phyloP scores from a whole-genome alignment of 1,140 invertebrate species.

The Scaptomyza montana region DNA sequence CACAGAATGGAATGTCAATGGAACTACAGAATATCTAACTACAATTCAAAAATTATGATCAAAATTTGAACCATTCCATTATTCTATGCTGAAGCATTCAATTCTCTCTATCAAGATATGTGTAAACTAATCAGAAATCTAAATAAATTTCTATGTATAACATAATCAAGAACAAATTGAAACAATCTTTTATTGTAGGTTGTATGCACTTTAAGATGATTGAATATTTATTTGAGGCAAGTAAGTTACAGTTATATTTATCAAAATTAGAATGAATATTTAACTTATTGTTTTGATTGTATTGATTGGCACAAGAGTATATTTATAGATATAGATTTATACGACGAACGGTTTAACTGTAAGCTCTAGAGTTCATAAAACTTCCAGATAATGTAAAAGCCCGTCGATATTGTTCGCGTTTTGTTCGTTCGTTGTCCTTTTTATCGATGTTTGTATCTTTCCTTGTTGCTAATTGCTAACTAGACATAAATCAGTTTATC shows the following conservation, averaged over 20 bases:
- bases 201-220: conserved; percentile 7
- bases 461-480: not conserved
- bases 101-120: conserved; percentile 24
- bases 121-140: conserved; percentile 43
- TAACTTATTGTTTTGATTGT: conserved; percentile 20
- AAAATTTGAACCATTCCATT: not conserved
- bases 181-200: not conserved
- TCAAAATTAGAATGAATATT: not conserved
- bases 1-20: conserved; percentile 6
- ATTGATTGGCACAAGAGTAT: conserved; percentile 63
- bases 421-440: conserved; percentile 68
- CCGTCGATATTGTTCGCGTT: conserved; percentile 63
- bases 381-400: conserved; percentile 1
- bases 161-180: conserved; percentile 24
- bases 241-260: conserved; percentile 32
- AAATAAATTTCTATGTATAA: conserved; percentile 46
- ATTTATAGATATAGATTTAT: conserved; percentile 48
- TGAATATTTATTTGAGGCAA: conserved; percentile 42
- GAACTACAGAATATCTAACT: not conserved
- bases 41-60: not conserved
- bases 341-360: conserved; percentile 48
- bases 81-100: conserved; percentile 34
- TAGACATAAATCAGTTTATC: not conserved
- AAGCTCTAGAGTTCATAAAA: not conserved
- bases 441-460: conserved; percentile 27